Conservation (phyloP, 2,113 vertebrate species). For the Rhinolophus sinicus region DNA sequence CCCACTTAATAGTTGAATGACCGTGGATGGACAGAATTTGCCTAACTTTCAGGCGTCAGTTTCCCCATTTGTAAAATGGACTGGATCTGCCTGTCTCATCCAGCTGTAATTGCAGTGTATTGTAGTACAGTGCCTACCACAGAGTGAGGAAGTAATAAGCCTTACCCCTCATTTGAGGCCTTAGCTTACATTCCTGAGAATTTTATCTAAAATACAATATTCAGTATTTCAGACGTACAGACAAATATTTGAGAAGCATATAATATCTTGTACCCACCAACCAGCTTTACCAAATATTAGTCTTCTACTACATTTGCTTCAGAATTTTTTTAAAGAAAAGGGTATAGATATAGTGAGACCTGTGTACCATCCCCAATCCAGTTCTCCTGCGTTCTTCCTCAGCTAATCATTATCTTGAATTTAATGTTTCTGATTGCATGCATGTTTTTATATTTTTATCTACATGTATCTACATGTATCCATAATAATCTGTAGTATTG, state of each 20-base stretch:
- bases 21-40: neutral
- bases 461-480: neutral
- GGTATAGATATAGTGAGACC: neutral
- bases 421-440: neutral
- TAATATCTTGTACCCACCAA: neutral
- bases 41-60: neutral
- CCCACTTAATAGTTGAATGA: neutral
- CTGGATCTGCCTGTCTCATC: neutral
- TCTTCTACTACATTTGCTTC: neutral
- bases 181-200: slow-evolving; percentile 23
- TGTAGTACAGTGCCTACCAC: neutral
- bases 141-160: neutral
- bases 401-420: neutral
- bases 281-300: neutral
- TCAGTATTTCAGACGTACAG: neutral
- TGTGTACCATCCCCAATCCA: neutral
- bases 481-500: slow-evolving; percentile 5
- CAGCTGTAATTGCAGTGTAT: neutral
- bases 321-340: slow-evolving; percentile 10
- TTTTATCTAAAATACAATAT: neutral
- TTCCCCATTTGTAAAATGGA: neutral
- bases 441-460: neutral
- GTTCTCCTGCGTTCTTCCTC: neutral
- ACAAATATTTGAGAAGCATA: neutral
- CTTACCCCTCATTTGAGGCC: neutral